Evolutionary conservation across 2,888 invertebrate species (phyloP), one percentile per base, ranked within the genome.

Genomic region (Acanthacorydalis orientalis): DNA sequence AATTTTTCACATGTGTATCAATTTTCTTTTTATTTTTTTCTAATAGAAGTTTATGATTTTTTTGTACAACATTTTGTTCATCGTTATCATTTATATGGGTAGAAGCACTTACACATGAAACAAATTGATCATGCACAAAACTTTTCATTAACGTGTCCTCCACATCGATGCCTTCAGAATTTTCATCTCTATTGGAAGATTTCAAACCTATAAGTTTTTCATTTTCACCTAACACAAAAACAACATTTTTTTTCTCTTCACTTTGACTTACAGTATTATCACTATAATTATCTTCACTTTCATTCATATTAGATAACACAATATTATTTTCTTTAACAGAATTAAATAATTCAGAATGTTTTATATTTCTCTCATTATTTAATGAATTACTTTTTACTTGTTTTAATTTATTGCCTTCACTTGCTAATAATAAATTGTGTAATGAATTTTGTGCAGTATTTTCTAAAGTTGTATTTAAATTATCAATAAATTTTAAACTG

Each of bases 221-320:
- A 57, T 80, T 73, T 49, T 83, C 83, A 15, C 83, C 83, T 43
- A 83, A 60, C 4, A 82, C 78, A 60, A 83, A 83, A 8, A 83
- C 67, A 0, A 83, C 83, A 32, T 63, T 56, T 31, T 46, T 31
- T 23, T 46, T 12, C 11, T 46, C 46, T 12, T 11, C 32, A 34
- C n/a, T 44, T n/a, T 35, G 8, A 12, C 10, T 23, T 4, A 23
- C n/a, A 1, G 23, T 11, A 15, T 15, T 16, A 16, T 4, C 12
- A 38, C 38, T 33, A 37, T 43, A 10, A 43, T 23, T 34, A 10
- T 10, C 15, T 14, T 47, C 47, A 42, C 16, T 15, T 15, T 41
- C 7, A 41, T 15, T 41, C 12, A 23, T 23, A 23, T 23, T 23
- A 23, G 23, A 23, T 23, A 23, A 23, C 23, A 23, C 3, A 23